Base-by-base conservation (phyloP, 2,888 invertebrate genomes). In the Operophtera brumata region DNA sequence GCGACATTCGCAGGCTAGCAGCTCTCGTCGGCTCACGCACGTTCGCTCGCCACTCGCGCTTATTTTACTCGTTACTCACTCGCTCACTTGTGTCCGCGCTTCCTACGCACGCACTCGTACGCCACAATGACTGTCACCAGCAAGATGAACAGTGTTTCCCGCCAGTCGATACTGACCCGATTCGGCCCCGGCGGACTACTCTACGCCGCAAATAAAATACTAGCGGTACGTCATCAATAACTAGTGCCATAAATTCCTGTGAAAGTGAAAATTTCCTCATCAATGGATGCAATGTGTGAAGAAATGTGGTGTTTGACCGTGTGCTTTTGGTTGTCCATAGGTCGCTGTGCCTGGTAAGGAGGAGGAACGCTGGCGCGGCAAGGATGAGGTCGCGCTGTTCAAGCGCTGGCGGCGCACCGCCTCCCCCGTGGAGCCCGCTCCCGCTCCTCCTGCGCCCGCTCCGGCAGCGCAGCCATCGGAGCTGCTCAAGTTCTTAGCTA, bases 401-500 rank as follows among this genome's bases (percentile, higher is more conserved):
- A 88, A 82, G 66, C 84, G 90, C 62, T 90, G 90, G 90, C 75
- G 86, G 48, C 86, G 86, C 65, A 74, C 72, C 51, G 66, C 83
- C 39, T 67, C 86, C 11, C 65, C 84, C 44, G 79, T 68, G 45
- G 82, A 82, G 54, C 54, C 82, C 39, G 64, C 78, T 36, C 65
- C 78, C 43, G 65, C 78, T 35, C 64, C 77, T 10, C 69, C 77
- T 32, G 68, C 77, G 35, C 70, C 81, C 40, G 68, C 84, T 7
- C 69, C 79, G 13, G 68, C 76, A 1, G 71, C 83, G 52, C 88
- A 86, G 70, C 82, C 90, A 51, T 90, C 90, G 44, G 90, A 91
- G 39, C 73, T 90, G 66, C 91, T 95, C 66, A 95, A 95, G 86
- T 94, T 94, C 80, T 86, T 96, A 81, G 95, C 95, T 73, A 93